Evolutionary conservation across 2,113 vertebrate species (phyloP), one percentile per base, ranked within the genome.

Genomic region (Scartelaos histophorus): DNA sequence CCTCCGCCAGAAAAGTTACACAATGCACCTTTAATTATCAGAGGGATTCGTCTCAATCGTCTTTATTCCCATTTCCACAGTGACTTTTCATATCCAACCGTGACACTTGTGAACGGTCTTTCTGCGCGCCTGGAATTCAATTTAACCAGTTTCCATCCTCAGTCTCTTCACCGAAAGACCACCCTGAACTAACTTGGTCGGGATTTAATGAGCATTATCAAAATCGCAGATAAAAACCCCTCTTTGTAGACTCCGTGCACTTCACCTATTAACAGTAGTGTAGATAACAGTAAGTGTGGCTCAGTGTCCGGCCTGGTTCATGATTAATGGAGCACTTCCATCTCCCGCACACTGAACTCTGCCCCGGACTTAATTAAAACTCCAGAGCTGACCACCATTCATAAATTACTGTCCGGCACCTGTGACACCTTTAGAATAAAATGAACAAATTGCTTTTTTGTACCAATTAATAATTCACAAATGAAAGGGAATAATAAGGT

Each of bases 331-430:
- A 86, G 78, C 88, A 67, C 74, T 91, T 88, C 84, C 69, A 74
- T 90, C 83, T 83, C 70, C 65, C 75, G 83, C 79, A 78, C 76
- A 47, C 21, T 89, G 79, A 90, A 83, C 85, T 85, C 67, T 90
- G 85, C 53, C 79, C 85, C 64, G 79, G 81, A 85, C 88, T 87
- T 91, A 89, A 92, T 92, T 91, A 91, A 93, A 91, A 82, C 77
- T 87, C 85, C 49, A 76, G 75, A 24, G 51, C 64, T 87, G 86
- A 87, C 84, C 84, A 86, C 84, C 68, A 87, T 87, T 91, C 89
- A 87, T 91, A 89, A 90, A 90, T 89, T 82, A 90, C 82, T 75
- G 84, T 57, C 84, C 49, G 64, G 76, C 83, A 85, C 78, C 87
- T 78, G 70, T 82, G 86, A 81, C 79, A 82, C 68, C 79, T 85